Base-by-base conservation (phyloP, 2,113 vertebrate genomes). In the Notothenia rossii region DNA sequence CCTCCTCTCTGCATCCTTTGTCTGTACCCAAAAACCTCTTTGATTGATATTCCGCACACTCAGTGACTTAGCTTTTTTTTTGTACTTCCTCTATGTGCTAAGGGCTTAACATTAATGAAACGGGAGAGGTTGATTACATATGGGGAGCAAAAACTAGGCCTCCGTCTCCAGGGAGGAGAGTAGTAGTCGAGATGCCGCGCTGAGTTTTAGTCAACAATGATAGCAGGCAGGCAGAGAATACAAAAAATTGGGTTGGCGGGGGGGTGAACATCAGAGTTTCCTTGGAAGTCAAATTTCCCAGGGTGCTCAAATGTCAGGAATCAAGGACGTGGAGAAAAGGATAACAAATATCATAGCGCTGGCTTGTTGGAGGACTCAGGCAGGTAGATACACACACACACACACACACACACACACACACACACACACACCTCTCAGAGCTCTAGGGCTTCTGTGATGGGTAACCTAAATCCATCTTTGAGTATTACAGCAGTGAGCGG, bases 241-340 rank as follows among this genome's bases (percentile, higher is more conserved):
- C 25, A 78, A 83, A 43, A n/a, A 36, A 54, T 49, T 43, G 60
- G 40, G 62, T 49, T 5, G 43, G 50, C 33, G 40, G 48, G 43
- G 18, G 51, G 12, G 51, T 73, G 60, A 8, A 58, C 86, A 81
- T 79, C 79, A 73, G 33, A 77, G 54, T 82, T 82, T 88, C 92
- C 87, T 91, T 94, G 90, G 82, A 91, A 93, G 81, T 92, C 74
- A 60, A 81, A 91, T 85, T 92, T 92, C 88, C 86, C 88, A 86
- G 68, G 88, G 86, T 91, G 87, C 73, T 61, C 59, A 59, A 85
- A 72, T 87, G 79, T 90, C 83, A 88, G 63, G 69, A 88, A 90
- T 84, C 86, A 91, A 89, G 84, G 90, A 87, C 76, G 15, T 62
- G 68, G 65, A 81, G 63, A 79, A 82, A 64, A 66, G 56, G 73